Percentiles rank a stretch among this genome's conserved stretches.
phyloP scores from a whole-genome alignment of 2,888 invertebrate species.

The Aromia moschata region DNA sequence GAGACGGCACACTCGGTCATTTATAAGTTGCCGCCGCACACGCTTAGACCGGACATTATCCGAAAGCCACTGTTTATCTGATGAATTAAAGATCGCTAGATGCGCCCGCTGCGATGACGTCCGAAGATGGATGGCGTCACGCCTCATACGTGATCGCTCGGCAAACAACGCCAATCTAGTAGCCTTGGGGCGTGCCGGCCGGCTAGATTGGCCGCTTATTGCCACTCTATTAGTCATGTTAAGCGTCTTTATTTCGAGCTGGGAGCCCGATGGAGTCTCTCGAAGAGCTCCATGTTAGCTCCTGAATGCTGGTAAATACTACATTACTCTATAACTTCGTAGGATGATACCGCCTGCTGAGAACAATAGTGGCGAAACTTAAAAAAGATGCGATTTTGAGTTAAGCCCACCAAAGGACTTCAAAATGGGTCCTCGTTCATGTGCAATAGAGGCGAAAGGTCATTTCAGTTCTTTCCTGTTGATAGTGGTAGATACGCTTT shows the following conservation, averaged over 20 bases:
- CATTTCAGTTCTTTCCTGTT: no score
- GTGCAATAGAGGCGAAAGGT: no score
- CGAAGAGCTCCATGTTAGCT: no score
- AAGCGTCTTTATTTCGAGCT: conserved; percentile 33
- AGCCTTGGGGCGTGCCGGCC: conserved; percentile 50
- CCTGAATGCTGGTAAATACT: no score
- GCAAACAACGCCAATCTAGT: conserved; percentile 57
- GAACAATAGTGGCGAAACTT: no score
- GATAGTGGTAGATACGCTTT: no score
- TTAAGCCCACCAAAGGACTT: no score
- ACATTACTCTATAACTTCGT: no score
- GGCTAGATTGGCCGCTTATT: conserved; percentile 49
- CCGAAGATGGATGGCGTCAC: conserved; percentile 54
- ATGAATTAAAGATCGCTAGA: conserved; percentile 43
- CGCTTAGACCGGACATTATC: neutral
- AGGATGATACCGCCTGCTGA: no score
- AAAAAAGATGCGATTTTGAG: no score
- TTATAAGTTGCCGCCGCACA: neutral
- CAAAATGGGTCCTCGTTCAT: no score
- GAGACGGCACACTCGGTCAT: neutral
- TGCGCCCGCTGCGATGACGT: conserved; percentile 35
- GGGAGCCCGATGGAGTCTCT: conserved; percentile 26
- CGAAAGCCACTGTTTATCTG: conserved; percentile 3
- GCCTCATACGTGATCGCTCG: conserved; percentile 54
- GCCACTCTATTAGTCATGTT: conserved; percentile 43